Evolutionary conservation across 2,113 vertebrate genomes (phyloP), one percentile per base, ranked within the genome.

Genomic region (Geococcyx californianus): DNA sequence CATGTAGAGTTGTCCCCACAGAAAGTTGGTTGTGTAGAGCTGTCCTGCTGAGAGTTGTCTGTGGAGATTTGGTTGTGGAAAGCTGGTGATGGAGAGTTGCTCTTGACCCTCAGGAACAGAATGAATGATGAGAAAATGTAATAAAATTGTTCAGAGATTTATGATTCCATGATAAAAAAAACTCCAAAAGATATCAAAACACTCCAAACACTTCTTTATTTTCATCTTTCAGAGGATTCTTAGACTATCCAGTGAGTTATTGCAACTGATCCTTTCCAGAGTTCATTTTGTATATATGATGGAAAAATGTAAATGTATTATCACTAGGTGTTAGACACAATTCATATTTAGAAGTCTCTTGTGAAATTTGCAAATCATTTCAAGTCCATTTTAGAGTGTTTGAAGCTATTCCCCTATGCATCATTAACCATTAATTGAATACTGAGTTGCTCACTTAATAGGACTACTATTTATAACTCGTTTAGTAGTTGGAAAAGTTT

Each of bases 341-440:
- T 74, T 81, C 63, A 63, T 62, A 85, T 88, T 82, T 78, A 88
- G 79, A 86, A 88, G 12, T n/a, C 42, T 88, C 16, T 11, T 85
- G 29, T 72, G 59, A 91, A 73, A 94, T 95, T 87, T 77, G 40
- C 66, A 94, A 82, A 89, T 91, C 66, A 87, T 91, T 70, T 79
- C 70, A 87, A 91, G 87, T 77, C 67, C 75, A 47, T 77, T 91
- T 90, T 67, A 86, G 67, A 82, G 36, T 31, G 51, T 94, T 93
- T 74, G 68, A 95, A 94, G 75, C 10, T 74, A 90, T 91, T 90
- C 93, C 23, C 67, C 10, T 72, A 93, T 84, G 82, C 90, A 81
- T 92, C 93, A 83, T 96, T 97, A 90, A 90, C 79, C 29, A 44
- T 94, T 95, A 95, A 95, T 95, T 95, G 82, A 88, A 90, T 90